Evolutionary conservation across 1,140 invertebrate genomes (phyloP), one percentile per base, ranked within the genome.

Genomic region (Euwallacea fornicatus): DNA sequence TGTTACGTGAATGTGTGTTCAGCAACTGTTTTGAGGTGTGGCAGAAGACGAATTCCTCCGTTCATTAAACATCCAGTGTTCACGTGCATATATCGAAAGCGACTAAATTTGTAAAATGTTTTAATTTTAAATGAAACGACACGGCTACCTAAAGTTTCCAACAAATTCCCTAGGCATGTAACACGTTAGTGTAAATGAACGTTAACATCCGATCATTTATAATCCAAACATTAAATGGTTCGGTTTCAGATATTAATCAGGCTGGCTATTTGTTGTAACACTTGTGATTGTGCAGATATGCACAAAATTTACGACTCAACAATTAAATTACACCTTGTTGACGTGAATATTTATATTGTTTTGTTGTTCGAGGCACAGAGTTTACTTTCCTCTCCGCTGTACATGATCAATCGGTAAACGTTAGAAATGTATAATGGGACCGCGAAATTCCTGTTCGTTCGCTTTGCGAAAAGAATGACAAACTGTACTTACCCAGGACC

Each of bases 181-280:
- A 10, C 13, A 50, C 9, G 46, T 50, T 50, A 50, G 13, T 11
- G 13, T 50, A 13, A 50, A 50, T 50, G 9, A 50, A 50, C 13
- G 13, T 13, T 50, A 13, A 10, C 46, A 13, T 11, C 46, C 13
- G 46, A 50, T 50, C 46, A 50, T 50, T 50, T 50, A 50, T 50
- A 50, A 50, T 50, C 46, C 46, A 50, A 50, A 50, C 46, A 50
- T 50, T 50, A 50, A 50, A 50, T 50, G 46, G 46, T 50, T 50
- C 13, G 9, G 46, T 50, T 50, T 50, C 46, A 50, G 46, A 50
- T 50, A 50, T 50, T 50, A 50, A 50, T 50, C 46, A 50, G 46
- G 13, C 9, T 11, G 46, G 46, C 46, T 13, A 50, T 50, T 50
- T 50, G 13, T 50, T 50, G 46, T 50, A 50, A 50, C 46, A 50